A percentile compares a stretch with the other conserved stretches of the same genome.
These are phyloP conservation scores for Otocyon megalotis DNA, from an alignment of 2,113 vertebrate genomes.

Conservation along the genomic window DNA sequence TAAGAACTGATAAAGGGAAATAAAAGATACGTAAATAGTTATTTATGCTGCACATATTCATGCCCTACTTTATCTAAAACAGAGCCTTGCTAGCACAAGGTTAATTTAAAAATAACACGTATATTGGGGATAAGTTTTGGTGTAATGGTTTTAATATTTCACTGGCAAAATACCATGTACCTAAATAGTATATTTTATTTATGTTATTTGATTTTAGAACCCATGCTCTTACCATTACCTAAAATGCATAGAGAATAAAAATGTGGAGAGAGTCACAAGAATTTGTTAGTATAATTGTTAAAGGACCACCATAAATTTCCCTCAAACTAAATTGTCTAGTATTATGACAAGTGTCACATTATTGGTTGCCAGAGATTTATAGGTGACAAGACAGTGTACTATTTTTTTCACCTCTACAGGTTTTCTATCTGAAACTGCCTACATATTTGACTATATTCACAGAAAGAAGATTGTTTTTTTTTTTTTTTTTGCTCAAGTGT, in stretches of 20 bases:
- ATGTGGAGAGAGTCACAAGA: neutral
- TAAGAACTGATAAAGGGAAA: neutral
- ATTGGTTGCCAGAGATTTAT: neutral
- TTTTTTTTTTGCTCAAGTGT: neutral
- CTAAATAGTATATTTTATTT: neutral
- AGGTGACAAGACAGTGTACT: neutral
- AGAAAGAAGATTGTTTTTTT: neutral
- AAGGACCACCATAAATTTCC: neutral
- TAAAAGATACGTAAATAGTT: neutral
- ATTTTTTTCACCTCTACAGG: neutral
- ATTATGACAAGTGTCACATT: neutral
- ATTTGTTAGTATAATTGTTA: neutral
- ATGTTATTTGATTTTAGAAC: neutral
- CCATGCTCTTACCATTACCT: neutral
- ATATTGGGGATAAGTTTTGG: neutral
- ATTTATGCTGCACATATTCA: neutral
- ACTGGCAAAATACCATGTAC: neutral
- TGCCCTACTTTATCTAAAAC: neutral
- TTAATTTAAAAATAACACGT: neutral
- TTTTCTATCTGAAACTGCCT: neutral
- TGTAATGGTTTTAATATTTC: neutral
- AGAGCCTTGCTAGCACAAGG: neutral
- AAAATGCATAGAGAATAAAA: neutral
- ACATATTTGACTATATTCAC: neutral
- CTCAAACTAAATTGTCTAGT: neutral